These are phyloP conservation scores for Formicarius rufipectus DNA, from an alignment of 2,113 vertebrate genomes.

Conservation along the genomic window DNA sequence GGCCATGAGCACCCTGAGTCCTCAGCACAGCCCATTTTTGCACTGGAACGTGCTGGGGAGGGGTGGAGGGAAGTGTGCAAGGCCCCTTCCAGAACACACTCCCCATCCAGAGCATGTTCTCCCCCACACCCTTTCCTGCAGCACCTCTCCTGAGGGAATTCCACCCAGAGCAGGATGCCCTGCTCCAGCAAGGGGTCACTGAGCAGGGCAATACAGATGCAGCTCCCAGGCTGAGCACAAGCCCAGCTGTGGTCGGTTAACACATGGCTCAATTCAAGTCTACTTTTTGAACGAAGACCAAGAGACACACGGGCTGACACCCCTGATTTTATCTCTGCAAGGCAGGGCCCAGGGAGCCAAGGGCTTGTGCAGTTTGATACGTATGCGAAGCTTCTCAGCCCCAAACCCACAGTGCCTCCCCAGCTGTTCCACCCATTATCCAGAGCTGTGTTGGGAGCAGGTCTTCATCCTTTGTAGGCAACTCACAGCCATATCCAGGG, in stretches of 20 bases:
- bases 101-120: not conserved
- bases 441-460: not conserved
- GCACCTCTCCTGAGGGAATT: not conserved
- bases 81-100: accelerated
- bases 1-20: not conserved
- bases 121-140: not conserved
- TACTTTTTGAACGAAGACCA: not conserved
- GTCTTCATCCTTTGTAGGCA: not conserved
- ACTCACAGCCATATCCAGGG: not conserved
- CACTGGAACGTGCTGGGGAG: not conserved
- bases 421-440: not conserved
- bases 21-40: accelerated
- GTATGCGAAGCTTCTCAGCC: not conserved
- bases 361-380: not conserved
- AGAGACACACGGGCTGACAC: not conserved
- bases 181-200: not conserved
- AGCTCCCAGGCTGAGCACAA: not conserved
- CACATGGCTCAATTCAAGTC: not conserved
- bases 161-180: accelerated
- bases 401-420: accelerated
- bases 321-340: not conserved
- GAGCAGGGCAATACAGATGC: not conserved
- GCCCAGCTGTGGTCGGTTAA: not conserved
- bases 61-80: accelerated
- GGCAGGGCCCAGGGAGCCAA: not conserved